Conservation (phyloP, 30 jellyfish, hydroid and myxozoan species). For the Aurelia aurita region DNA sequence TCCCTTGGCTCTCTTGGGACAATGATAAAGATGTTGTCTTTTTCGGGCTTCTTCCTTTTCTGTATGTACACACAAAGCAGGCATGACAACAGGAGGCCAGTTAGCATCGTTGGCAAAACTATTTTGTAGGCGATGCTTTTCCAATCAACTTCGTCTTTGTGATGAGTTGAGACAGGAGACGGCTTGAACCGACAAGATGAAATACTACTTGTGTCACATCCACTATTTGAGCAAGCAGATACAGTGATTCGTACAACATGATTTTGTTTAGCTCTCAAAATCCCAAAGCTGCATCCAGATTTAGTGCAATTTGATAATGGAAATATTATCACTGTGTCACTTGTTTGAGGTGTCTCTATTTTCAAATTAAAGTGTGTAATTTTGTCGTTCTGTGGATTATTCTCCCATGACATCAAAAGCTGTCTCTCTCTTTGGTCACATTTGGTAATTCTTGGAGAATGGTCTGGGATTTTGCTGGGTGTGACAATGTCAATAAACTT, state of each 20-base stretch:
- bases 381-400: not conserved
- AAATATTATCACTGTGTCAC: not conserved
- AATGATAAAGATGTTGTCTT: not conserved
- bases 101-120: not conserved
- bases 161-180: not conserved
- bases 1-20: not conserved
- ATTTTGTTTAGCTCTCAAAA: not conserved
- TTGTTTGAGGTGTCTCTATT: not conserved
- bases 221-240: slow-evolving; percentile 46
- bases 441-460: slow-evolving; percentile 5
- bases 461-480: slow-evolving; percentile 30
- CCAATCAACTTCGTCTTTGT: not conserved
- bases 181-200: slow-evolving; percentile 3
- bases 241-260: not conserved
- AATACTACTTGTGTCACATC: slow-evolving; percentile 10
- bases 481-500: not conserved
- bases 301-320: slow-evolving; percentile 10
- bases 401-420: slow-evolving; percentile 12
- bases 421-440: not conserved
- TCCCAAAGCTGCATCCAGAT: not conserved
- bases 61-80: too few species aligned
- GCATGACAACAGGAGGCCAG: not conserved
- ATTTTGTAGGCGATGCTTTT: not conserved
- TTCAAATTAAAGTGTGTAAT: not conserved
- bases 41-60: too few species aligned